Conservation (phyloP, 2,113 vertebrate species). For the Pionites leucogaster region DNA sequence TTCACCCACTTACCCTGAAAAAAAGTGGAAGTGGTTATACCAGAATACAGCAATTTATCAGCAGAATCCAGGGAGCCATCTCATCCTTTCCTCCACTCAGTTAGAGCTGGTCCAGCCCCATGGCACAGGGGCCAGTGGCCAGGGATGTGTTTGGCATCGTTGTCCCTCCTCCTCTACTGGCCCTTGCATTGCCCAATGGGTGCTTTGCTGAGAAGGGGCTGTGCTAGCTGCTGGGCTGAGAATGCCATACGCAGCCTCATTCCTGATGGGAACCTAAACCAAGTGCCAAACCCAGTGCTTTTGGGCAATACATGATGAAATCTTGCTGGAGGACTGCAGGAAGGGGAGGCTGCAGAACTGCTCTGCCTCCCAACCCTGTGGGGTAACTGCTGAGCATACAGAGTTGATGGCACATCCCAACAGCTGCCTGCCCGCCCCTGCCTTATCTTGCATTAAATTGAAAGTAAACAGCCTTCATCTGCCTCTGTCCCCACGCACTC, state of each 20-base stretch:
- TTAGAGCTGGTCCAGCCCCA: neutral
- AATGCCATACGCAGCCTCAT: neutral
- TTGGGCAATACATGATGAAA: neutral
- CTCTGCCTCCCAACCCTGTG: neutral
- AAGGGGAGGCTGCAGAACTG: neutral
- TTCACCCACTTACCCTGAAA: neutral
- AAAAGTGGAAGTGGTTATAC: neutral
- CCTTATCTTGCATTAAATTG: neutral
- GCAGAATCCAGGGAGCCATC: neutral
- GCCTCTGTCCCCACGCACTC: rapidly evolving
- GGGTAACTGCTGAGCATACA: neutral
- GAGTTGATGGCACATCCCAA: neutral
- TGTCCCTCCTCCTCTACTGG: neutral
- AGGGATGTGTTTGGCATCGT: neutral
- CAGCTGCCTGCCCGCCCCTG: neutral
- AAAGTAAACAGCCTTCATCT: neutral
- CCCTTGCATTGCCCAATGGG: rapidly evolving
- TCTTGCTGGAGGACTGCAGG: neutral
- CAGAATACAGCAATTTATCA: neutral
- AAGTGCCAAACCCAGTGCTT: neutral
- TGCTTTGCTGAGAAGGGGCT: neutral
- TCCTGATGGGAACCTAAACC: neutral
- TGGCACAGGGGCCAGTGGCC: neutral
- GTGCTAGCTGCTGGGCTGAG: neutral
- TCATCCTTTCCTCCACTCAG: rapidly evolving